A percentile compares a stretch with the other conserved stretches of the same genome.
Evolutionary conservation across 1,140 invertebrate genomes (phyloP).

Genomic region (Orius laevigatus): DNA sequence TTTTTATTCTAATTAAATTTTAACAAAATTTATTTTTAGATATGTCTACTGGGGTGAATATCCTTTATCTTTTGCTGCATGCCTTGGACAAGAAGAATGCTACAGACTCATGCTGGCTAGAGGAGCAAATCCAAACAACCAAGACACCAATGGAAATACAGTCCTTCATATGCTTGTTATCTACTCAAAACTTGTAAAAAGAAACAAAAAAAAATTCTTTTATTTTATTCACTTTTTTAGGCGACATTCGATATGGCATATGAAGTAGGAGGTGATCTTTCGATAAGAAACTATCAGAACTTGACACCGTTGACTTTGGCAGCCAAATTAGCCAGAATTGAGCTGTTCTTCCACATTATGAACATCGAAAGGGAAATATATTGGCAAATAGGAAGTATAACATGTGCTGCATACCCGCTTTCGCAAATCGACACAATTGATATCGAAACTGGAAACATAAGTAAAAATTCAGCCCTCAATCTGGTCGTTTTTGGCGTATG

Average conservation of each 20-base stretch:
- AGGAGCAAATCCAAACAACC: slow-evolving; percentile 85
- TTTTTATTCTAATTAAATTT: background rate
- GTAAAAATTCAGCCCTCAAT: slow-evolving; percentile 84
- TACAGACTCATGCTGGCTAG: slow-evolving; percentile 83
- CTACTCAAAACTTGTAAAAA: slow-evolving; percentile 72
- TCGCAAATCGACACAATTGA: slow-evolving; percentile 93
- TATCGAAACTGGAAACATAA: slow-evolving; percentile 74
- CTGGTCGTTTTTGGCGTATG: slow-evolving; percentile 95
- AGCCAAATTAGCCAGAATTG: slow-evolving; percentile 79
- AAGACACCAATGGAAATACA: slow-evolving; percentile 96
- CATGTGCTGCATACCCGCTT: slow-evolving; percentile 92
- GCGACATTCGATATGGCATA: slow-evolving; percentile 88
- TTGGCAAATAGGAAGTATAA: slow-evolving; percentile 91
- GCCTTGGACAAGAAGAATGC: slow-evolving; percentile 92
- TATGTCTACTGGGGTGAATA: slow-evolving; percentile 99
- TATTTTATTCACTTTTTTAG: slow-evolving; percentile 32
- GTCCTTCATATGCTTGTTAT: slow-evolving; percentile 94
- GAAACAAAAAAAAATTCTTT: background rate
- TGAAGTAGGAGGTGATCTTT: slow-evolving; percentile 72
- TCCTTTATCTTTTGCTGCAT: slow-evolving; percentile 88
- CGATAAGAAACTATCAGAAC: slow-evolving; percentile 70
- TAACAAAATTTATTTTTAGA: slow-evolving; percentile 28
- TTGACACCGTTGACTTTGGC: slow-evolving; percentile 86
- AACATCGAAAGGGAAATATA: slow-evolving; percentile 90
- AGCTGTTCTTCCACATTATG: slow-evolving; percentile 91